phyloP scores from a whole-genome alignment of 1,140 invertebrate species.

The Drepana arcuata region DNA sequence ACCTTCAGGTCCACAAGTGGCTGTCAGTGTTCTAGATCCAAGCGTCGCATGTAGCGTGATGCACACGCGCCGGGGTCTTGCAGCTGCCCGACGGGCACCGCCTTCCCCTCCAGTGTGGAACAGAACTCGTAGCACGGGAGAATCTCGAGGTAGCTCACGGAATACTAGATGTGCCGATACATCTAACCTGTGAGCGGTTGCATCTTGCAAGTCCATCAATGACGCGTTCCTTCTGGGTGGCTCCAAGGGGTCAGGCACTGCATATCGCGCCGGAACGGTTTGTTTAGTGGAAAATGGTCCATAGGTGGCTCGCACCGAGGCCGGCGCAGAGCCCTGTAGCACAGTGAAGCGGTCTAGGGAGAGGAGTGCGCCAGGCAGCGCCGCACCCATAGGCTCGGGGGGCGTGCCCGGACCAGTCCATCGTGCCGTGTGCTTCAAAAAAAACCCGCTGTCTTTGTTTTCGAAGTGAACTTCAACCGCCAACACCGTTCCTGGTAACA shows the following conservation, averaged over 20 bases:
- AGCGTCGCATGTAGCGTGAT: conserved; percentile 82
- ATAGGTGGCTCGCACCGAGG: conserved; percentile 89
- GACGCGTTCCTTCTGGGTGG: conserved; percentile 58
- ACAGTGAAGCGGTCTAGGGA: conserved; percentile 89
- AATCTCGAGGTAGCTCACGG: conserved; percentile 85
- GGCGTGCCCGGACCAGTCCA: conserved; percentile 67
- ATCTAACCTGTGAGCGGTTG: conserved; percentile 83
- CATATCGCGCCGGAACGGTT: conserved; percentile 91
- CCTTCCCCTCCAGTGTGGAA: conserved; percentile 91
- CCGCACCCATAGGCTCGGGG: conserved; percentile 57
- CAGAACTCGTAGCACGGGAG: conserved; percentile 88
- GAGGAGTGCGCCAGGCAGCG: conserved; percentile 73
- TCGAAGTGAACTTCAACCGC: conserved; percentile 90
- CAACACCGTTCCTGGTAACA: conserved; percentile 50
- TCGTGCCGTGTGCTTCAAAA: conserved; percentile 83
- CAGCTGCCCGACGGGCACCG: conserved; percentile 69
- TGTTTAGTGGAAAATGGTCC: conserved; percentile 95
- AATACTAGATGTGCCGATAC: conserved; percentile 93
- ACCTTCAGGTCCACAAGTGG: conserved; percentile 89
- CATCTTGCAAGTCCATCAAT: conserved; percentile 75
- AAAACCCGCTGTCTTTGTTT: conserved; percentile 91
- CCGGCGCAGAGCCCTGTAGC: conserved; percentile 88
- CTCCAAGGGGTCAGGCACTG: conserved; percentile 84
- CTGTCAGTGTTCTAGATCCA: conserved; percentile 76
- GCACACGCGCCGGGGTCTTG: conserved; percentile 76